These are phyloP conservation scores for Coleophora flavipennella DNA, from an alignment of 2,888 invertebrate species.

Conservation along the genomic window DNA sequence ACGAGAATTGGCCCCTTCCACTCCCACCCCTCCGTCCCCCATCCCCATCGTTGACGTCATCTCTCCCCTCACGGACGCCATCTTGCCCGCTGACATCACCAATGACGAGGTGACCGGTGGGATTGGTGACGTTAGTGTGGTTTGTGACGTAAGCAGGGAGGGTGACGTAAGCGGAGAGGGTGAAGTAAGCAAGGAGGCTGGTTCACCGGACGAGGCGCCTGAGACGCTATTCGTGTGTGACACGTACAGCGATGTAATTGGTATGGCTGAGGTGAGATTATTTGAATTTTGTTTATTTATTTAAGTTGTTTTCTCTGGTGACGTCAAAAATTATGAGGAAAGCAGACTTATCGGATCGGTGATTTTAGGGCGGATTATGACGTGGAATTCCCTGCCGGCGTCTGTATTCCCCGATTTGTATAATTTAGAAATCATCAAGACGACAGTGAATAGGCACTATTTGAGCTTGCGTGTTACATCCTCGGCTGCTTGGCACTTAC, in stretches of 20 bases:
- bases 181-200: constrained; percentile 15
- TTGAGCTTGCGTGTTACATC: too few relatives aligned
- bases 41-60: constrained; percentile 8
- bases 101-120: constrained; percentile 8
- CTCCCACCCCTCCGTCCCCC: too few relatives aligned
- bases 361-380: too few relatives aligned
- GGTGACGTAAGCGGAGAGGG: constrained; percentile 3
- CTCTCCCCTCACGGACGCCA: constrained; percentile 1
- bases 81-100: constrained; percentile 10
- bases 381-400: too few relatives aligned
- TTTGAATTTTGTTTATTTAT: neutral
- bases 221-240: constrained; percentile 41
- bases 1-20: constrained; percentile 38
- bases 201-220: constrained; percentile 48
- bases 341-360: neutral
- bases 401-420: too few relatives aligned
- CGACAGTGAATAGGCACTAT: too few relatives aligned
- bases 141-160: neutral
- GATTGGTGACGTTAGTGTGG: too few relatives aligned
- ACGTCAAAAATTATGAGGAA: constrained; percentile 15
- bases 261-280: constrained; percentile 45
- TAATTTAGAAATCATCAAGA: too few relatives aligned
- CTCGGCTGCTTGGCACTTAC: too few relatives aligned
- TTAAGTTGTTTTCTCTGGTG: constrained; percentile 2
- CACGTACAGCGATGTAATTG: constrained; percentile 43